Base-by-base conservation (phyloP, 1,140 invertebrate species). In the Paralvinella palmiformis region DNA sequence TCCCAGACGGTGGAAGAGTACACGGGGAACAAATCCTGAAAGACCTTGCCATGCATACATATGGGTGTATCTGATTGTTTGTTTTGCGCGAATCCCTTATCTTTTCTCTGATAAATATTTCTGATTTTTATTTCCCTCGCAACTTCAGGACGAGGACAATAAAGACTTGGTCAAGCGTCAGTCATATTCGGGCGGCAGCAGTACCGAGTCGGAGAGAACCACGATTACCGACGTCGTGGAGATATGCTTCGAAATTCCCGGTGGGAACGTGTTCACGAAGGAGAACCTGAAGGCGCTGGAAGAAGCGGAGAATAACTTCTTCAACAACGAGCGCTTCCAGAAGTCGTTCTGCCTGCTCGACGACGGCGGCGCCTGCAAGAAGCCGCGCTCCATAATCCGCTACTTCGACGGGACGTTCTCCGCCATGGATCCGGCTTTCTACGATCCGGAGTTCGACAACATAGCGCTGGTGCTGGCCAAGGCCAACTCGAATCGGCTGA, bases 361-460 rank as follows among this genome's bases (percentile, higher is more conserved):
- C 29, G 2, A 41, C 7, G 20, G 20, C 15, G 32, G 33, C 29
- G 33, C 24, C 2, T 68, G 66, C 52, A 20, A 17, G 3, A 37
- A 37, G 57, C 63, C 66, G 17, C 53, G 29, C 17, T 68, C 66
- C 4, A 22, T 68, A 32, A 27, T 68, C 13, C 41, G 63, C 15
- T 68, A 61, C 41, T 68, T 68, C 33, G 66, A 68, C 20, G 66
- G 66, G 15, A 61, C 66, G n/a, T 65, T 53, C 37, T 1, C 17
- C 5, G 36, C 13, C 2, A 20, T 60, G 1, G 31, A 60, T 41
- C 57, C 58, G 15, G 20, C 3, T 33, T 56, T 65, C 62, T n/a
- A 56, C 20, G 63, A 68, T 60, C 58, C 63, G 17, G 55, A 24
- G 1, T 68, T 68, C 44, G 36, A 55, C 27, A 65, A 68, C 44